Base-by-base conservation (phyloP, 2,797 vertebrate species). In the Oceanodroma leucorhoa region DNA sequence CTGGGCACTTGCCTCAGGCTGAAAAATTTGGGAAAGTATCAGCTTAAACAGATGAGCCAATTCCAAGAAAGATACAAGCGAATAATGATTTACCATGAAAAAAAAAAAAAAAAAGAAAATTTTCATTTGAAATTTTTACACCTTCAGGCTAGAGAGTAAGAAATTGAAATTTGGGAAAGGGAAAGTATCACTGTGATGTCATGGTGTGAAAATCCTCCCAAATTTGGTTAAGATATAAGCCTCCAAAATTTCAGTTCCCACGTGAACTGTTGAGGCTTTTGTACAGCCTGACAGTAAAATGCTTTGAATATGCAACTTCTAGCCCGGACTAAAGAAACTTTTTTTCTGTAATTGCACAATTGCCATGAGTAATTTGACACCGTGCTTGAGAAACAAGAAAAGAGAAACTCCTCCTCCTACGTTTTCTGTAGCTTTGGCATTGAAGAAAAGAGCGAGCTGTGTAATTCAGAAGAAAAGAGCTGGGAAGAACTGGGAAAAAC, bases 291-390 rank as follows among this genome's bases (percentile, higher is more conserved):
- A 61, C 62, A 79, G 73, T 53, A 88, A 88, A 94, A 93, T 29
- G 51, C n/a, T 48, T 95, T 92, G 65, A 93, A 76, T 93, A 50
- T 69, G 46, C 46, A 66, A 27, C 72, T 82, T 89, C 46, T 78
- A 80, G 36, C 69, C 73, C 51, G 14, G 64, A 76, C 73, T 91
- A 87, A 91, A 83, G 22, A 83, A 71, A 34, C 2, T 0, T 58
- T 48, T 93, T 65, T 83, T 64, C n/a, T 94, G 32, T 60, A 88
- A 75, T 61, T 94, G 79, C 61, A 57, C 54, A 90, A 93, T 75
- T 79, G 57, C 38, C 54, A 51, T 32, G 54, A 87, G 89, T 94
- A 93, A 91, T 94, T 86, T 93, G 91, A 78, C 69, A 83, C n/a
- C 24, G 40, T 34, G 26, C 66, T 90, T 20, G 17, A 88, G 80